Evolutionary conservation across 2,888 invertebrate species (phyloP).

Genomic region (Gasteruption jaculator): DNA sequence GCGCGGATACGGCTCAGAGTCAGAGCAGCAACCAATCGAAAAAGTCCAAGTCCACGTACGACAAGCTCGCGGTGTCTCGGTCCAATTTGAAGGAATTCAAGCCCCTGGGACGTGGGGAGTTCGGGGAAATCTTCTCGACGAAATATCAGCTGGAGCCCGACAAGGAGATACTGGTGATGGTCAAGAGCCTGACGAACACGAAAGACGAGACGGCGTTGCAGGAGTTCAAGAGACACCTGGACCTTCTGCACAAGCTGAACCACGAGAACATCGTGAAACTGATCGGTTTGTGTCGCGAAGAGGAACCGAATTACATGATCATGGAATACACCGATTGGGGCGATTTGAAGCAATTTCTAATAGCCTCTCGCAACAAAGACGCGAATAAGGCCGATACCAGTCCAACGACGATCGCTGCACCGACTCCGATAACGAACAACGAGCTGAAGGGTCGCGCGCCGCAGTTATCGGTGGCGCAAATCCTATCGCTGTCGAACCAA

Average conservation of each 20-base stretch:
- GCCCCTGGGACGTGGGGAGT: slow-evolving; percentile 75
- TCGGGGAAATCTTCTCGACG: slow-evolving; percentile 85
- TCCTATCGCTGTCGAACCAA: slow-evolving; percentile 67
- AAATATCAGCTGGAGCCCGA: slow-evolving; percentile 55
- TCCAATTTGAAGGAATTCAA: slow-evolving; percentile 66
- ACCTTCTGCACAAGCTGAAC: slow-evolving; percentile 77
- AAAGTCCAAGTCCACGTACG: slow-evolving; percentile 65
- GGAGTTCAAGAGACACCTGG: slow-evolving; percentile 86
- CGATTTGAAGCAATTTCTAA: slow-evolving; percentile 84
- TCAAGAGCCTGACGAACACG: slow-evolving; percentile 72
- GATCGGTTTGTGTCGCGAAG: slow-evolving; percentile 76
- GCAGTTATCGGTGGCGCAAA: slow-evolving; percentile 66
- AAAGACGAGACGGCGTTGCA: slow-evolving; percentile 74
- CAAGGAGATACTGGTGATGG: slow-evolving; percentile 59
- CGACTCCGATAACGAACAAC: no score
- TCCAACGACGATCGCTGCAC: no score
- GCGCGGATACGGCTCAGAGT: slow-evolving; percentile 62
- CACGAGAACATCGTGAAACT: slow-evolving; percentile 78
- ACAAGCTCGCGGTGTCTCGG: slow-evolving; percentile 71
- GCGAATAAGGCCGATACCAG: slow-evolving; percentile 28
- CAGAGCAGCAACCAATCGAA: slow-evolving; percentile 60
- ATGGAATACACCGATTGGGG: slow-evolving; percentile 95
- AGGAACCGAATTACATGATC: slow-evolving; percentile 84
- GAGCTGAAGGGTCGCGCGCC: slow-evolving; percentile 52
- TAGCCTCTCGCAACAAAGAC: slow-evolving; percentile 54